These are phyloP conservation scores for Poeciliopsis retropinna DNA, from an alignment of 2,113 vertebrate genomes.

Conservation along the genomic window DNA sequence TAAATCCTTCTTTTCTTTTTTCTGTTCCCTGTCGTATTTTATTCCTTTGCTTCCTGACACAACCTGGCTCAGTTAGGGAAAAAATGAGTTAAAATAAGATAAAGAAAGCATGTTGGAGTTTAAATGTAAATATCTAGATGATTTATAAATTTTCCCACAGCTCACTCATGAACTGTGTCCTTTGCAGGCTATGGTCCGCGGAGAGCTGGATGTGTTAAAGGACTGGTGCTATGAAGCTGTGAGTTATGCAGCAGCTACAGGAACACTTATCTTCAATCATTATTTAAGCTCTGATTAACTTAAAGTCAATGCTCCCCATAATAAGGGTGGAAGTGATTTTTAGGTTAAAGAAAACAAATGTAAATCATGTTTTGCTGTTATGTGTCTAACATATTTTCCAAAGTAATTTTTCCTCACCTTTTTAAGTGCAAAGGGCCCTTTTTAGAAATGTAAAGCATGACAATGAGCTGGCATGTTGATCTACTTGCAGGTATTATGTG, in stretches of 20 bases:
- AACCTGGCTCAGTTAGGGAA: no score
- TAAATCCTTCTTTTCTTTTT: no score
- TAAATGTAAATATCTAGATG: no score
- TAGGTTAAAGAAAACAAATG: neutral
- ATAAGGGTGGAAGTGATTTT: neutral
- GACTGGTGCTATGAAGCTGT: slow-evolving; percentile 99
- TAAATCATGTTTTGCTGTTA: neutral
- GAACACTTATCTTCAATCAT: neutral
- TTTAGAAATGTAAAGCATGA: neutral
- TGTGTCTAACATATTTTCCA: neutral
- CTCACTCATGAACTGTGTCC: slow-evolving; percentile 1
- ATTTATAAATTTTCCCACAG: neutral
- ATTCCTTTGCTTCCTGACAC: no score
- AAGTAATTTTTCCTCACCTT: neutral
- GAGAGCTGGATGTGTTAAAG: slow-evolving; percentile 94
- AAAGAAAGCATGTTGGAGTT: no score
- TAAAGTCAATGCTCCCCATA: no score
- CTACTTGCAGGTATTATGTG: neutral
- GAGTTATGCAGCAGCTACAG: slow-evolving; percentile 67
- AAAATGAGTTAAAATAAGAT: no score
- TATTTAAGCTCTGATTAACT: neutral
- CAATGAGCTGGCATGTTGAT: neutral
- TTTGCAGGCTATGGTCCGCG: slow-evolving; percentile 90
- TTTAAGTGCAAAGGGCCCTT: rapidly evolving
- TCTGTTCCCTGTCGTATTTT: no score